Evolutionary conservation across 2,888 invertebrate species (phyloP), one percentile per base, ranked within the genome.

Genomic region (Caenorhabditis auriculariae): DNA sequence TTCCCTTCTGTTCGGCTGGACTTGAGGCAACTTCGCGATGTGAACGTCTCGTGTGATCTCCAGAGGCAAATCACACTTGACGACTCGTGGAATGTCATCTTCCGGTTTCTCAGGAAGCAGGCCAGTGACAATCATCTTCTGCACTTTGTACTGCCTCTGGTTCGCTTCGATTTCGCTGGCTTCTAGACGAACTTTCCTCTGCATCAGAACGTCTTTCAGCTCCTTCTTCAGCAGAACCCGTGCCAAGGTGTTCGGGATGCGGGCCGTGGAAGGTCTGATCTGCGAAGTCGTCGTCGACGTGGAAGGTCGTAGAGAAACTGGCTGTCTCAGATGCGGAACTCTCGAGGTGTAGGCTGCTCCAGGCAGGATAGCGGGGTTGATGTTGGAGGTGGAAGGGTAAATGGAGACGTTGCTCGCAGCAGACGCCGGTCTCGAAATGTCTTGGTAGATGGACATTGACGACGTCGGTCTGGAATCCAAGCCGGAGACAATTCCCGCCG

Each of bases 221-320:
- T 85, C 85, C 60, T 85, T 84, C 62, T 84, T 84, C 50, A 85
- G 76, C 41, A 83, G 66, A 26, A 82, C 77, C 28, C 80, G 56
- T 12, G 76, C 78, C 55, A 78, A 52, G 2, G 78, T 76, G 37
- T 61, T 68, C 5, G 75, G 75, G 19, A 75, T 66, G 46, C 63
- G 59, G 0, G 66, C 56, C 12, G 64, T 43, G 15, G 53, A 39
- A 26, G 50, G 41, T 7, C 38, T 23, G 48, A 59, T 38, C 35
- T 54, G 35, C 45, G 56, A 53, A 48, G 53, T 43, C 49, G 42
- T 32, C 45, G 41, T 23, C 21, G 44, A 29, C 29, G 42, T 15
- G 4, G 49, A 44, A 7, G 1, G 47, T 24, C 49, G 52, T 32
- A 49, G 24, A 3, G 58, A 63, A 2, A 69, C 59, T 4, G 69